Percentiles rank a stretch among this genome's conserved stretches.
Conservation (phyloP, 2,888 invertebrate species). For the Dendrolimus houi region DNA sequence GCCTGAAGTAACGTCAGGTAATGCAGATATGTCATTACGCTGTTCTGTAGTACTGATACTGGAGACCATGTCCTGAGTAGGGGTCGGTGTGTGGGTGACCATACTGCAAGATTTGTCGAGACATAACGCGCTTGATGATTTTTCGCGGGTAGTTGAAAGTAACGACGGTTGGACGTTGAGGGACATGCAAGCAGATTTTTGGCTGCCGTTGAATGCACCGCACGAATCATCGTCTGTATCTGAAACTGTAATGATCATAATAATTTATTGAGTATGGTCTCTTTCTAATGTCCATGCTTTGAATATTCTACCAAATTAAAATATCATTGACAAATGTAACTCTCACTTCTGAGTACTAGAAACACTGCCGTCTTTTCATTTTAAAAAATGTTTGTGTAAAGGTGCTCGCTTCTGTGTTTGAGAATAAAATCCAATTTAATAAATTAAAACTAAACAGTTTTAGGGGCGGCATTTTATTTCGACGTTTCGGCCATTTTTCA, state of each 20-base stretch:
- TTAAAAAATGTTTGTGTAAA: too few relatives aligned
- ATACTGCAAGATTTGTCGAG: constrained; percentile 66
- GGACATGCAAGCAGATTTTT: constrained; percentile 66
- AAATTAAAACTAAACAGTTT: too few relatives aligned
- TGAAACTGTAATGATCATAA: constrained; percentile 32
- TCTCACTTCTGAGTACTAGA: too few relatives aligned
- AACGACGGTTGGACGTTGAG: constrained; percentile 61
- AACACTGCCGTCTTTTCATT: too few relatives aligned
- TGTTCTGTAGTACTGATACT: constrained; percentile 70
- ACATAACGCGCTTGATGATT: constrained; percentile 66
- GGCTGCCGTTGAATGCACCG: constrained; percentile 65
- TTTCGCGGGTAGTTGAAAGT: constrained; percentile 56
- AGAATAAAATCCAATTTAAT: too few relatives aligned
- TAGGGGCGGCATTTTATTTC: too few relatives aligned
- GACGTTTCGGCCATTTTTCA: too few relatives aligned
- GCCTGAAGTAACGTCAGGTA: constrained; percentile 66
- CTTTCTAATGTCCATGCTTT: too few relatives aligned
- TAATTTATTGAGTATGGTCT: too few relatives aligned
- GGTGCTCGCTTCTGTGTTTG: too few relatives aligned
- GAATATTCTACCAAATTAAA: too few relatives aligned
- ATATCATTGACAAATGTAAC: too few relatives aligned
- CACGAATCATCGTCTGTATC: constrained; percentile 72
- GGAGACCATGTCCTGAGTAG: constrained; percentile 72
- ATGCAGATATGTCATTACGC: constrained; percentile 57
- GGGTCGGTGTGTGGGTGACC: constrained; percentile 68